phyloP scores from a whole-genome alignment of 2,113 vertebrate genomes.

The Bubo scandiacus region DNA sequence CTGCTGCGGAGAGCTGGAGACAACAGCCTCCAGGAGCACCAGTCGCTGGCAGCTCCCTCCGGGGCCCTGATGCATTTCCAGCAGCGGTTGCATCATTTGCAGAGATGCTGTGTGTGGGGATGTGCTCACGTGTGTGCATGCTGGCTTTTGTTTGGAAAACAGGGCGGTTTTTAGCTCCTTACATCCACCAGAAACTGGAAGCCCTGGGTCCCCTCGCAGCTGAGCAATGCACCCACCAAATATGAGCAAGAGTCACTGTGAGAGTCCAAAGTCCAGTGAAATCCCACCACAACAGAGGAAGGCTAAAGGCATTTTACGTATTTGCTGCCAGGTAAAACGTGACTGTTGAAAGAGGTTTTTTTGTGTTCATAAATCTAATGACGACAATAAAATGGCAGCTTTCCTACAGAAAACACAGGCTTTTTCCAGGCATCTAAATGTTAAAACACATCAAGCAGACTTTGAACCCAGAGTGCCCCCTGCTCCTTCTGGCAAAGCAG shows the following conservation, averaged over 20 bases:
- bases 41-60: not conserved
- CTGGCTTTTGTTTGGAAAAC: not conserved
- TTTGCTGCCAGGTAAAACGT: not conserved
- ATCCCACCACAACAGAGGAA: not conserved
- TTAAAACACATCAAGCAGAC: not conserved
- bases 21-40: not conserved
- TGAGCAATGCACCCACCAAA: not conserved
- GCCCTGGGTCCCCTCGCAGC: not conserved
- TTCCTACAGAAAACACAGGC: not conserved
- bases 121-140: not conserved
- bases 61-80: slow-evolving; percentile 64
- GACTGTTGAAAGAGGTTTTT: not conserved
- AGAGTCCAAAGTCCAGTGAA: not conserved
- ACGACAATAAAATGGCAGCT: not conserved
- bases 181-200: not conserved
- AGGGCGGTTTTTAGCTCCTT: not conserved
- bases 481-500: not conserved
- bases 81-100: slow-evolving; percentile 63
- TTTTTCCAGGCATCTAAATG: not conserved
- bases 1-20: not conserved
- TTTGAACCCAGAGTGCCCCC: not conserved
- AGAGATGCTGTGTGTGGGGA: fast-evolving
- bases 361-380: not conserved
- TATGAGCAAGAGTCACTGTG: not conserved
- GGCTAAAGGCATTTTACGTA: not conserved